Percentiles rank a stretch among this genome's conserved stretches.
Conservation (phyloP, 23 tunicate genomes). For the Diplosoma virens region DNA sequence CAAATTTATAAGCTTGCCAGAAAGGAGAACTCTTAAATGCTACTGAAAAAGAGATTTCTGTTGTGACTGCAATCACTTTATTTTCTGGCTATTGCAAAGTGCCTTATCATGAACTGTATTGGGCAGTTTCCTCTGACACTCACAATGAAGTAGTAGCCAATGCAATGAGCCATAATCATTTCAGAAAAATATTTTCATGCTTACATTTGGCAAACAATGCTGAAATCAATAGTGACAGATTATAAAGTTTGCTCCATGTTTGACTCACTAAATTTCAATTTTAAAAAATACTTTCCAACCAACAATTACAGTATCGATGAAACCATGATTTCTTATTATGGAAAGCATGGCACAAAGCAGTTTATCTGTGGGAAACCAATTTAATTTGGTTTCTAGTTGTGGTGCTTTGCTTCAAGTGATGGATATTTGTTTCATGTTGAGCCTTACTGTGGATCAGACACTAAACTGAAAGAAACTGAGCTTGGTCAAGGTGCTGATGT, state of each 20-base stretch:
- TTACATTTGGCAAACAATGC: slow-evolving; percentile 5
- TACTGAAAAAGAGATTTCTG: background rate
- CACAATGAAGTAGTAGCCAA: slow-evolving; percentile 8
- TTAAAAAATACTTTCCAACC: background rate
- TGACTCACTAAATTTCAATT: background rate
- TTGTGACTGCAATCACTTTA: background rate
- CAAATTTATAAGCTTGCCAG: slow-evolving; percentile 3
- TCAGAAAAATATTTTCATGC: background rate
- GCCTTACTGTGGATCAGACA: slow-evolving; percentile 8
- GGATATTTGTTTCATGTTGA: slow-evolving; percentile 7
- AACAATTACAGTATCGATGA: slow-evolving; percentile 6
- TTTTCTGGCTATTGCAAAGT: slow-evolving; percentile 9
- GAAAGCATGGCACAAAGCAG: slow-evolving; percentile 4
- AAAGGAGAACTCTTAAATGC: slow-evolving; percentile 4
- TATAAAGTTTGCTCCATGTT: background rate
- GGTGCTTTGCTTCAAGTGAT: slow-evolving; percentile 5
- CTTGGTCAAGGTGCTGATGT: slow-evolving; percentile 18
- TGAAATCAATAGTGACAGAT: background rate
- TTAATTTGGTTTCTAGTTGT: background rate
- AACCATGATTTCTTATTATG: slow-evolving; percentile 12
- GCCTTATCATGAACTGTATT: slow-evolving; percentile 1
- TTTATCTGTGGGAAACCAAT: slow-evolving; percentile 13
- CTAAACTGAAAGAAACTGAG: background rate
- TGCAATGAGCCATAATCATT: slow-evolving; percentile 3
- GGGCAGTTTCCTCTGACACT: slow-evolving; percentile 6